Evolutionary conservation across 2,888 invertebrate species (phyloP), one percentile per base, ranked within the genome.

Genomic region (Tetranychus piercei): DNA sequence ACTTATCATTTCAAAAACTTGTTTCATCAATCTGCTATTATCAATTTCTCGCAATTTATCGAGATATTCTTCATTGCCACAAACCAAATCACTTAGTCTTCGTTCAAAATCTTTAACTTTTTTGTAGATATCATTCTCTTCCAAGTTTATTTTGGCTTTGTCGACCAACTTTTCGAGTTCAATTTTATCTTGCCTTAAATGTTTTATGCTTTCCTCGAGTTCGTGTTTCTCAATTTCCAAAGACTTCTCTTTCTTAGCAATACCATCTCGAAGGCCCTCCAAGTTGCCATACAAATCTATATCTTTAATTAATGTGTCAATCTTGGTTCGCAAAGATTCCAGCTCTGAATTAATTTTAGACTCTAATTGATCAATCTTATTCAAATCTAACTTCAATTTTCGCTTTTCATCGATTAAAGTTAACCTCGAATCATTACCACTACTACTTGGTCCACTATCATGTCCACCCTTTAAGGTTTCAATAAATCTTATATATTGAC

Each of bases 331-430:
- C 34, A 76, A 65, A 7, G 70, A 20, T 18, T 76, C 75, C 74
- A 76, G 69, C 22, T 76, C 76, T 18, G 45, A 34, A 8, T 64
- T 55, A 9, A 76, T 73, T 55, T 76, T 76, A 6, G 64, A 9
- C 65, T 75, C 75, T n/a, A 74, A n/a, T 55, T 76, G 76, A 45
- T 74, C 65, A 44, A 73, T 76, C 64, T 76, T 76, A 64, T 76
- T 73, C n/a, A 75, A 44, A 43, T 76, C 76, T 66, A 76, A 65
- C 45, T 76, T 74, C 11, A 76, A 34, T 20, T 76, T 76, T 55
- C 76, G 71, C 65, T 74, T 71, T 23, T 76, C 76, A 70, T 75
- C 75, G 22, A 43, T 73, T n/a, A 75, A n/a, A 22, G n/a, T 65
- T 22, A 34, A 7, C 20, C 20, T 73, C 5, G 69, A 20, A 11